Conservation (phyloP, 2,113 vertebrate genomes). For the Herpetotheres cachinnans region DNA sequence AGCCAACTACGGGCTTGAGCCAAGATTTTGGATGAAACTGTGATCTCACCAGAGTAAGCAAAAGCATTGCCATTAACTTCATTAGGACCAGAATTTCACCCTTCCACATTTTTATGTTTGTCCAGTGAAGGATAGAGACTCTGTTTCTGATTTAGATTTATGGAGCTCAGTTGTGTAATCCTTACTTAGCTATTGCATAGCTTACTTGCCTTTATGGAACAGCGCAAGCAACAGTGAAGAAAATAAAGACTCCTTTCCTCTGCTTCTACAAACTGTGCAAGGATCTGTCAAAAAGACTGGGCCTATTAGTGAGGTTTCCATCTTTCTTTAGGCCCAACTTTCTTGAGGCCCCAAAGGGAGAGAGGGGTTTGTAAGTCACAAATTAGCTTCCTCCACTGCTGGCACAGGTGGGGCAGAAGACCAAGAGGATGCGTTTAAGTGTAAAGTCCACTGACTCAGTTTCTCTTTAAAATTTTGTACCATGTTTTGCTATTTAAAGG, state of each 20-base stretch:
- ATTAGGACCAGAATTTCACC: conserved; percentile 8
- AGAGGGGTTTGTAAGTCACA: background rate
- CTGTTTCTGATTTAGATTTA: conserved; percentile 42
- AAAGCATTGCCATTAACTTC: background rate
- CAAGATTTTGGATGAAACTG: background rate
- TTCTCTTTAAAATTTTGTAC: background rate
- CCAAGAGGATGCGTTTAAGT: background rate
- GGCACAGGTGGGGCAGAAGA: background rate
- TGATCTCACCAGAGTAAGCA: background rate
- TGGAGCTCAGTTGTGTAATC: conserved; percentile 19
- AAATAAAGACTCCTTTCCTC: background rate
- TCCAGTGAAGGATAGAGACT: background rate
- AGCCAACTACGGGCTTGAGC: background rate
- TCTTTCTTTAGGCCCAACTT: background rate
- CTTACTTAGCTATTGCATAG: background rate
- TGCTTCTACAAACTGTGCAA: background rate
- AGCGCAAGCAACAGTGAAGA: background rate
- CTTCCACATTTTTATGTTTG: background rate
- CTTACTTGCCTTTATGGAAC: background rate
- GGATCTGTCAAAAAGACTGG: background rate
- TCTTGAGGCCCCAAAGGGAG: background rate
- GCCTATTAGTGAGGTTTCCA: background rate
- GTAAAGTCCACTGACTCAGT: background rate
- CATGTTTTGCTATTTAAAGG: background rate
- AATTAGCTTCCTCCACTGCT: background rate